Evolutionary conservation across 2,888 invertebrate genomes (phyloP), one percentile per base, ranked within the genome.

Genomic region (Drosophila pegasa): DNA sequence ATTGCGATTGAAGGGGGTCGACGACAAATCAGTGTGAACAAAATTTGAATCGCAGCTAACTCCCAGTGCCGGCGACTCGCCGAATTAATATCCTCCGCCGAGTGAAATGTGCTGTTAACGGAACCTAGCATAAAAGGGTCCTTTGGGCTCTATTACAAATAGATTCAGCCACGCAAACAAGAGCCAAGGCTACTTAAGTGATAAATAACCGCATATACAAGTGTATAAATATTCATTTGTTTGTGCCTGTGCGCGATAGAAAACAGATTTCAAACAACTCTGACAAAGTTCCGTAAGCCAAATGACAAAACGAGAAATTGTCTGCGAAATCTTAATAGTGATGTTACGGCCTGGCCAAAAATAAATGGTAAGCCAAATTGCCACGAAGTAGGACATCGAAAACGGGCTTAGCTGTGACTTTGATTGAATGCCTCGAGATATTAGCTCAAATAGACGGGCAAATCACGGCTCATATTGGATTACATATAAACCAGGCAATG

Each of bases 1-100:
- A 79, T 77, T 70, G 75, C 78, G 37, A 60, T 80, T 62, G 59
- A 75, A 71, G 64, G 57, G 41, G 75, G 77, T 73, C 70, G 64
- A 43, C 70, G 63, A 52, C 54, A 66, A 71, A 74, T 63, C 61
- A 57, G 51, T 54, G 37, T 48, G 29, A 56, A 7, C 45, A 43
- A 51, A 75, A 80, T 80, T 75, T 70, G 78, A 67, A 74, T 79
- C 50, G 65, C 64, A 27, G 47, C 45, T 25, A 58, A 50, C 37
- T 48, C 50, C 16, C 54, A 25, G 33, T 58, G 56, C 16, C 57
- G 71, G 47, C 75, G 68, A 80, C 38, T 75, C 76, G 69, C 73
- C 76, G 76, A 71, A 75, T 70, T 68, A 74, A 61, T 61, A 48
- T 68, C 62, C 43, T 40, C 35, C 29, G 38, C 2, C 43, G 56